These are phyloP conservation scores for Microchirus variegatus DNA, from an alignment of 2,797 vertebrate species.

Conservation along the genomic window DNA sequence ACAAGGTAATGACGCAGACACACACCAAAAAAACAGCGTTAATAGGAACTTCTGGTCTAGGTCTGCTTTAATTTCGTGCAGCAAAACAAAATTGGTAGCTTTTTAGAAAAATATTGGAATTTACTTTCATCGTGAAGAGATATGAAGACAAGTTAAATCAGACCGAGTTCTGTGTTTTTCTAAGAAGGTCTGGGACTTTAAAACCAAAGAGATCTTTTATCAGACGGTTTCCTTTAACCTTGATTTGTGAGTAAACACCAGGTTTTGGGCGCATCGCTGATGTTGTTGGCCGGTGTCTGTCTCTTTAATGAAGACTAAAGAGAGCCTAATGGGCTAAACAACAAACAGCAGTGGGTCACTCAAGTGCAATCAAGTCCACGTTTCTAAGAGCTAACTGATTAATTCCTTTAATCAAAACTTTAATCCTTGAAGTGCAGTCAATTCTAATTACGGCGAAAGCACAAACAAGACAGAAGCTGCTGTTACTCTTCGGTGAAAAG, in stretches of 20 bases:
- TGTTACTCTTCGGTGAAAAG: slow-evolving; percentile 37
- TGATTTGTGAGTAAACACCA: slow-evolving; percentile 45
- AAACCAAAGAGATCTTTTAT: slow-evolving; percentile 2
- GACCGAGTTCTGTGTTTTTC: slow-evolving; percentile 26
- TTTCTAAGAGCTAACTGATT: slow-evolving; percentile 66
- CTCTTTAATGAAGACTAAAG: slow-evolving; percentile 64
- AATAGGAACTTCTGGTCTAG: too few species aligned
- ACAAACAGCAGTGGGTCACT: slow-evolving; percentile 47
- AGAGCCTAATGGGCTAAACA: slow-evolving; percentile 54
- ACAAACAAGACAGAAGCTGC: slow-evolving; percentile 13
- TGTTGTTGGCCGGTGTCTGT: slow-evolving; percentile 27
- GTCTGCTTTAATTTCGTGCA: too few species aligned
- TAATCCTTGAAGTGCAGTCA: slow-evolving; percentile 59
- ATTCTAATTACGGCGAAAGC: slow-evolving; percentile 51
- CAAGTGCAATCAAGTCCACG: slow-evolving; percentile 43
- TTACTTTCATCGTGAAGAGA: slow-evolving; percentile 33
- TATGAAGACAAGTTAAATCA: slow-evolving; percentile 21
- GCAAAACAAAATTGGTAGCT: neutral
- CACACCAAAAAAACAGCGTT: too few species aligned
- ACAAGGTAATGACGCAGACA: too few species aligned
- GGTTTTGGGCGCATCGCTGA: slow-evolving; percentile 29
- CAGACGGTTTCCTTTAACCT: slow-evolving; percentile 37
- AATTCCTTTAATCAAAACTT: slow-evolving; percentile 61
- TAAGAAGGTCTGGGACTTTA: slow-evolving; percentile 14
- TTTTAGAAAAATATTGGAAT: slow-evolving; percentile 30